A percentile compares a stretch with the other conserved stretches of the same genome.
Conservation (phyloP, 2,888 invertebrate genomes). For the Lydus trimaculatus region DNA sequence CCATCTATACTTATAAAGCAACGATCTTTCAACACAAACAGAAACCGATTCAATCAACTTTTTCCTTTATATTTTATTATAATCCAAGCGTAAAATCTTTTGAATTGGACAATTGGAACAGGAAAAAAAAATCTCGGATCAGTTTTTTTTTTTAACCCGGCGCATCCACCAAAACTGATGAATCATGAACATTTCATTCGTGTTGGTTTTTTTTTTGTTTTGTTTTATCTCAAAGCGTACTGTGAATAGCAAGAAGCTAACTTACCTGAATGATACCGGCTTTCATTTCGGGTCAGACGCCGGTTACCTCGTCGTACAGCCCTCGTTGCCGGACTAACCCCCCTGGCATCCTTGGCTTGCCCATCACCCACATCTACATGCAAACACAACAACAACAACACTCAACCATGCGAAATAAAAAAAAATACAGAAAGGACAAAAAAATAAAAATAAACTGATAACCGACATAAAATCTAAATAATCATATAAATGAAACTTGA, state of each 20-base stretch:
- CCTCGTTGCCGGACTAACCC: constrained; percentile 60
- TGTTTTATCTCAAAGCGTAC: constrained; percentile 1
- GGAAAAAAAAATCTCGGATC: neutral
- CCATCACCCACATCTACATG: constrained; percentile 57
- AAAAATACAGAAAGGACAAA: constrained; percentile 24
- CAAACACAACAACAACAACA: constrained; percentile 45
- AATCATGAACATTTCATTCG: neutral
- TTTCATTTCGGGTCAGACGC: constrained; percentile 91
- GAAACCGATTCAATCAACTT: constrained; percentile 2
- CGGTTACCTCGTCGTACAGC: constrained; percentile 75
- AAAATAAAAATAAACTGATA: constrained; percentile 13
- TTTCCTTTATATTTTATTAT: neutral
- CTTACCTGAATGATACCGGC: constrained; percentile 96
- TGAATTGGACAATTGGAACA: neutral
- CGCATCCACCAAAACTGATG: constrained; percentile 21
- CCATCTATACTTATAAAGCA: too few species aligned
- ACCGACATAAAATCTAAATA: constrained; percentile 31
- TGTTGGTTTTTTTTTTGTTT: constrained; percentile 2
- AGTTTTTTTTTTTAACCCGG: constrained; percentile 10
- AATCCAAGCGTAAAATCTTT: neutral
- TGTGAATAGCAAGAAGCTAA: constrained; percentile 21
- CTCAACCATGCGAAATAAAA: constrained; percentile 47
- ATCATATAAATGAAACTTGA: constrained; percentile 25
- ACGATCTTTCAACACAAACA: too few species aligned
- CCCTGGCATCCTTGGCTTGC: constrained; percentile 49